Base-by-base conservation (phyloP, 2,113 vertebrate genomes). In the Chrysemys picta region DNA sequence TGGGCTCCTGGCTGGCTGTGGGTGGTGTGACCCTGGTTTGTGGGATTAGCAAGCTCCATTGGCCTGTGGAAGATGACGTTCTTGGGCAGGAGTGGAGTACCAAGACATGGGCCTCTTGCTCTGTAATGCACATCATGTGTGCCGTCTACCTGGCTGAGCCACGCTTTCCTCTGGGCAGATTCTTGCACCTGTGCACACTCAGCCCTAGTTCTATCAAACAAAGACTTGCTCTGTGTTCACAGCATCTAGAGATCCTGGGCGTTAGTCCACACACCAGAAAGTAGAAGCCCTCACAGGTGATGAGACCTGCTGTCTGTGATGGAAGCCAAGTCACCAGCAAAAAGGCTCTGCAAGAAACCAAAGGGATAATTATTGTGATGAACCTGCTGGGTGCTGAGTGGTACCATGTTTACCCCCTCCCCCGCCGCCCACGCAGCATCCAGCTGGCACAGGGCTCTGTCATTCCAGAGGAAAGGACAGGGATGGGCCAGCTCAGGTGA, bases 11-110 rank as follows among this genome's bases (percentile, higher is more conserved):
- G 42, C 1, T 0, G 22, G 10, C 27, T 4, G 0, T 53, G 9
- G 54, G 3, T 1, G 4, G 27, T 38, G 45, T 8, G 80, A 14
- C 0, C 6, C 54, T 1, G 0, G 3, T 0, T 25, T 4, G 72
- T 16, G 57, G 54, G 13, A 85, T 47, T 21, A 81, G 75, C 3
- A n/a, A 13, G 57, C 27, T 29, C 27, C 57, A 31, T 6, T 29
- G 27, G 27, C 27, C 31, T 12, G 31, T 65, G 65, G 24, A 12
- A 65, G 13, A 8, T 54, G 72, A 10, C 9, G 69, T 3, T 83
- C 35, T 54, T 6, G 0, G 0, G 38, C 24, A 5, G 0, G 8
- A 88, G 59, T 17, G 59, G 59, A 65, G 59, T 17, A 35, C 29
- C 31, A 16, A 16, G 29, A 31, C 59, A 12, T 35, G 59, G 59